A percentile compares a stretch with the other conserved stretches of the same genome.
Evolutionary conservation across 2,797 vertebrate species (phyloP).

Genomic region (Danio aesculapii): DNA sequence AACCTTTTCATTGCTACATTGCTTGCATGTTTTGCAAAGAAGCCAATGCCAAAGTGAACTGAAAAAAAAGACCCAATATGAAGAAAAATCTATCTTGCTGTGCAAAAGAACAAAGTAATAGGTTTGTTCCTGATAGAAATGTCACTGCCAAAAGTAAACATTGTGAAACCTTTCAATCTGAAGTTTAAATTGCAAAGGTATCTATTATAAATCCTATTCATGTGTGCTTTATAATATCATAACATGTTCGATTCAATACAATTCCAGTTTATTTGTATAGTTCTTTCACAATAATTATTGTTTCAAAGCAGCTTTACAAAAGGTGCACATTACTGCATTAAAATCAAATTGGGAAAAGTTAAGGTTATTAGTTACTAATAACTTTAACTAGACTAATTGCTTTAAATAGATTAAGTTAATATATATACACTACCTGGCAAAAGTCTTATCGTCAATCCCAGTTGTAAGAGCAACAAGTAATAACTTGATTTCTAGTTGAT

Average conservation of each 20-base stretch:
- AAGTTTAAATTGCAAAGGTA: constrained; percentile 18
- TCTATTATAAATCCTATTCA: neutral
- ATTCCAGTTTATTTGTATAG: too few relatives aligned
- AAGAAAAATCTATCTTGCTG: neutral
- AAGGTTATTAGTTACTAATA: too few relatives aligned
- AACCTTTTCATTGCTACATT: neutral
- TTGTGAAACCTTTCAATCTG: neutral
- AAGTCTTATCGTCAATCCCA: too few relatives aligned
- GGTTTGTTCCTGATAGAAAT: neutral
- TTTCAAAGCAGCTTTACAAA: too few relatives aligned
- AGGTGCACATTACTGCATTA: too few relatives aligned
- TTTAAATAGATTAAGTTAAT: too few relatives aligned
- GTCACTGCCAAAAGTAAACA: neutral
- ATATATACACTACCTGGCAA: too few relatives aligned
- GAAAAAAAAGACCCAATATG: neutral
- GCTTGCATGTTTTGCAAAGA: neutral
- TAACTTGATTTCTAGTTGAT: too few relatives aligned
- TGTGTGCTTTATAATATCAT: neutral
- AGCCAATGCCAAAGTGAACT: neutral
- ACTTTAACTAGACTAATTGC: too few relatives aligned
- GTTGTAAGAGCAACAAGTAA: too few relatives aligned
- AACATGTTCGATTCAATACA: neutral
- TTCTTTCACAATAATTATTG: too few relatives aligned
- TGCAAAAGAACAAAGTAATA: neutral
- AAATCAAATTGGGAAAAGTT: too few relatives aligned